Base-by-base conservation (phyloP, 2,113 vertebrate species). In the Neogobius melanostomus region DNA sequence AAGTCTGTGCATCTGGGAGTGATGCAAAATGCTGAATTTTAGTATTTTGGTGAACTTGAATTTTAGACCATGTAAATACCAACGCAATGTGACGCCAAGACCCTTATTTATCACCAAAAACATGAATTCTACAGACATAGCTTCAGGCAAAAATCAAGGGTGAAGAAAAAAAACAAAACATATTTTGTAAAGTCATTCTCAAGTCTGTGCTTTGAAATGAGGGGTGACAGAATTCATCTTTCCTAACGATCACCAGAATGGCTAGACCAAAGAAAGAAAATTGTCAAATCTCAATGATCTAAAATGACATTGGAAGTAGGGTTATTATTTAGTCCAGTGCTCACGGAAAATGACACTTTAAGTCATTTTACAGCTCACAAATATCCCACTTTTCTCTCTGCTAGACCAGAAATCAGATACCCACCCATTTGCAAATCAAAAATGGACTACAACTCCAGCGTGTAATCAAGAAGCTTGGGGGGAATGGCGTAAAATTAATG, bases 311-410 rank as follows among this genome's bases (percentile, higher is more conserved):
- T 79, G 69, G 49, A 61, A 44, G n/a, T 68, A 64, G 53, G 59
- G 66, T 73, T 60, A 75, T 76, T 73, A 62, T 61, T 44, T 46
- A 71, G 50, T 71, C 47, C 69, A 75, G 68, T 60, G 74, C 69
- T 61, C 75, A 80, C 6, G 74, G 64, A 71, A 66, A 76, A 76
- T 74, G 73, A 52, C 68, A 64, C 60, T 64, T 71, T 63, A 36
- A 36, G 78, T 79, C 56, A 69, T 74, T 68, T 79, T 76, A 76
- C 79, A 61, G 43, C 57, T 45, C 60, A 66, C 52, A 67, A 68
- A 81, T 77, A 72, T 61, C 44, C 12, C 61, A 16, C 44, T 47
- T 74, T 65, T 70, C 54, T 21, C 68, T 66, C 62, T 68, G 56
- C 48, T 59, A 75, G 72, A 52, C 8, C 11, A 43, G 57, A 61